phyloP scores from a whole-genome alignment of 1,140 invertebrate species.

The Magallana gigas region DNA sequence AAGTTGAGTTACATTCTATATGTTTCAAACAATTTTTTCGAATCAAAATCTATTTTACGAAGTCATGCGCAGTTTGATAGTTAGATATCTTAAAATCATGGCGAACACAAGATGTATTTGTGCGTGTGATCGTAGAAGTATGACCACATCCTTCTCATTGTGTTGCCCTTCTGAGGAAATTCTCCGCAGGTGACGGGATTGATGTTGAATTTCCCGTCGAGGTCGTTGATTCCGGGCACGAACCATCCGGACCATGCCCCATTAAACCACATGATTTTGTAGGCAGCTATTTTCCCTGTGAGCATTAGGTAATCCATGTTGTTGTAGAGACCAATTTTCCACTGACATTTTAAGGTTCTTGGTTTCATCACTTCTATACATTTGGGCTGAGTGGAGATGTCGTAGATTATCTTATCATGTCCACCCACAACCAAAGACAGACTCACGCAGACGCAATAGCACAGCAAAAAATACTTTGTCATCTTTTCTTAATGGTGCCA shows the following conservation, averaged over 20 bases:
- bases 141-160: constrained; percentile 41
- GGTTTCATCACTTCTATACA: background rate
- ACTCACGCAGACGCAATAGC: no score
- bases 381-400: background rate
- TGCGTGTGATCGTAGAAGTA: constrained; percentile 45
- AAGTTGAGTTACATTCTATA: no score
- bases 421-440: background rate
- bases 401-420: background rate
- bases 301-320: background rate
- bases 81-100: no score
- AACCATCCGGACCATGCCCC: constrained; percentile 49
- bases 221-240: constrained; percentile 51
- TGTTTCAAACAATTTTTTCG: no score
- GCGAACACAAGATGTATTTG: constrained; percentile 37
- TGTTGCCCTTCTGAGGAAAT: constrained; percentile 21
- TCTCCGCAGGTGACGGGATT: background rate
- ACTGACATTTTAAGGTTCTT: background rate
- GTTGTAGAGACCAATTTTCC: background rate
- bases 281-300: constrained; percentile 9
- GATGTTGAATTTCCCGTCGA: constrained; percentile 47
- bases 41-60: no score
- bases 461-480: no score
- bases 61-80: no score
- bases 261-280: constrained; percentile 44
- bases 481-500: no score